A percentile compares a stretch with the other conserved stretches of the same genome.
These are phyloP conservation scores for Microcebus ravelobensis DNA, from an alignment of 2,113 vertebrate species.

Conservation along the genomic window DNA sequence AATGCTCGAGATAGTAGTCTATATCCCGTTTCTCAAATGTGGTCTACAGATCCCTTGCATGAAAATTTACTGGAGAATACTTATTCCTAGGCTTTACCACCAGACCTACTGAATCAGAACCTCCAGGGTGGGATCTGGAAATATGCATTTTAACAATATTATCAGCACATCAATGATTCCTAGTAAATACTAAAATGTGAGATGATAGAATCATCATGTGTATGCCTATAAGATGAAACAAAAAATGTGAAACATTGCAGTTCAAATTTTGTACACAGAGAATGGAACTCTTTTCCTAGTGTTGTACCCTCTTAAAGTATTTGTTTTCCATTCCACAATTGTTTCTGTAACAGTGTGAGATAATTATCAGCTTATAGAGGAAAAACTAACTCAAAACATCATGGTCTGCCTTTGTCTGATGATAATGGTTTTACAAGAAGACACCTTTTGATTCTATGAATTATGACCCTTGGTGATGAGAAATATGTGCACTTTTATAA, in stretches of 20 bases:
- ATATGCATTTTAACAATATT: slow-evolving; percentile 8
- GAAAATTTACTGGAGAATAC: neutral
- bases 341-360: neutral
- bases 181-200: neutral
- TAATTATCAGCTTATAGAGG: slow-evolving; percentile 76
- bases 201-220: neutral
- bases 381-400: slow-evolving; percentile 76
- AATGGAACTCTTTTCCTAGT: neutral
- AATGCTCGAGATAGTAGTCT: neutral
- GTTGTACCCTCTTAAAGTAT: neutral
- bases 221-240: neutral
- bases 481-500: slow-evolving; percentile 81
- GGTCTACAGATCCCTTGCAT: neutral
- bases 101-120: neutral
- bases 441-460: slow-evolving; percentile 77
- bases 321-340: slow-evolving; percentile 75
- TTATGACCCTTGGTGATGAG: slow-evolving; percentile 79
- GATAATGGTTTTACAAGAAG: slow-evolving; percentile 80
- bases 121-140: neutral
- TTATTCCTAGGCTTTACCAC: neutral
- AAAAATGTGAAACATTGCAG: neutral
- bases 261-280: neutral
- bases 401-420: slow-evolving; percentile 79
- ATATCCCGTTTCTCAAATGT: neutral
- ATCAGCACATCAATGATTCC: neutral